Base-by-base conservation (phyloP, 1,140 invertebrate genomes). In the Whitmania pigra region DNA sequence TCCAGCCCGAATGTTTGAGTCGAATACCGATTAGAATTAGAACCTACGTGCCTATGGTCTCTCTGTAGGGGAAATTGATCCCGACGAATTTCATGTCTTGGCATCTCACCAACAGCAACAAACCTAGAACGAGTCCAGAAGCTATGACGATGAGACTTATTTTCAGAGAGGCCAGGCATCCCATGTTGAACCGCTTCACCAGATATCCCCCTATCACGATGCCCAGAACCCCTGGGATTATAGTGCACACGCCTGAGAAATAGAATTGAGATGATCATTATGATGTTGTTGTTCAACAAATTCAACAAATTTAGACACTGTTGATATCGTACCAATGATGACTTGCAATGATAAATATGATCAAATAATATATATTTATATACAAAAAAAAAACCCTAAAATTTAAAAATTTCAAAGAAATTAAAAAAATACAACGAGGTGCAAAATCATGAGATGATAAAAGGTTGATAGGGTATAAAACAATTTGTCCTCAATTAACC, bases 121-220 rank as follows among this genome's bases (percentile, higher is more conserved):
- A 80, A 0, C 85, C 86, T 71, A 88, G 86, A 5, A 85, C 74
- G 0, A 87, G 84, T 2, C 87, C 86, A 0, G 87, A 74, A 11
- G 85, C 77, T 0, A 88, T 87, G 53, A 86, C 82, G 4, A 85
- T 77, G 0, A 89, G 82, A 77, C 89, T 90, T 74, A 90, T 84
- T 78, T 88, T 88, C 53, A 91, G 86, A 73, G 91, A 90, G n/a
- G 88, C 88, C 0, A 85, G 84, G 73, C 89, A 88, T 20, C 85
- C 81, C n/a, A 91, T 79, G 49, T 87, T 86, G 77, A 88, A 87
- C 53, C 85, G 85, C 80, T 90, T 90, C 25, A 91, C 87, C 71
- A 91, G 78, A 80, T 88, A 90, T 2, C 90, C 90, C 49, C 90
- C 90, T 0, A 89, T 77, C 77, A 91, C 90, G 6, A 89, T 91